Evolutionary conservation across 1,140 invertebrate species (phyloP).

Genomic region (Heliothis subflexa): DNA sequence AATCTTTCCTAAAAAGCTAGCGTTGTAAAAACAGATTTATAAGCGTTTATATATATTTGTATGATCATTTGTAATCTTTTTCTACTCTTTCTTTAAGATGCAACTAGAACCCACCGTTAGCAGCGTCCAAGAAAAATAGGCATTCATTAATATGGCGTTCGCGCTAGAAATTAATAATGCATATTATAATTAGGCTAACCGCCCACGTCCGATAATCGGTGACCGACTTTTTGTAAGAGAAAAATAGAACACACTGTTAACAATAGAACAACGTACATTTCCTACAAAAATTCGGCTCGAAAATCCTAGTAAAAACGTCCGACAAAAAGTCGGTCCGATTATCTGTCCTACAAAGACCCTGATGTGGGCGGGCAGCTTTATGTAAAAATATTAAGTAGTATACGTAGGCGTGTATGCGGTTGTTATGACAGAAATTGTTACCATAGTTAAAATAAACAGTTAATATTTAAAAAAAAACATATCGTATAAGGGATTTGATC

Average conservation of each 20-base stretch:
- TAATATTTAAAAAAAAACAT: neutral
- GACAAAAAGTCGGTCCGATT: too few species aligned
- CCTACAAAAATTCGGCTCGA: too few species aligned
- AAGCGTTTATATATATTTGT: slow-evolving; percentile 49
- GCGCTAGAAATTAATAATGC: slow-evolving; percentile 30
- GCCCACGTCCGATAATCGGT: too few species aligned
- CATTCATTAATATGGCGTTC: slow-evolving; percentile 60
- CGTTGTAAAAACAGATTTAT: slow-evolving; percentile 60
- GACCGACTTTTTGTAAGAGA: too few species aligned
- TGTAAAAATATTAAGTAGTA: neutral
- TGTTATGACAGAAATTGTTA: slow-evolving; percentile 21
- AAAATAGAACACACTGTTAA: too few species aligned
- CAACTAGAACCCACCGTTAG: slow-evolving; percentile 82
- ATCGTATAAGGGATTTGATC: too few species aligned
- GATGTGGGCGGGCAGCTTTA: too few species aligned
- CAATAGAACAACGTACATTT: too few species aligned
- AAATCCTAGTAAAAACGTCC: too few species aligned
- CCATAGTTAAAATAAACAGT: neutral
- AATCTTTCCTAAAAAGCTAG: slow-evolving; percentile 70
- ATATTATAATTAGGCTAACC: neutral
- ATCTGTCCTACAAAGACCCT: too few species aligned
- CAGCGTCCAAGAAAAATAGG: slow-evolving; percentile 80
- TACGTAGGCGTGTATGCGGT: slow-evolving; percentile 26
- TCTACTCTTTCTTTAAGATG: slow-evolving; percentile 82
- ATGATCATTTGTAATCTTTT: slow-evolving; percentile 80